Base-by-base conservation (phyloP, 2,888 invertebrate genomes). In the Dolichomitus sp. region DNA sequence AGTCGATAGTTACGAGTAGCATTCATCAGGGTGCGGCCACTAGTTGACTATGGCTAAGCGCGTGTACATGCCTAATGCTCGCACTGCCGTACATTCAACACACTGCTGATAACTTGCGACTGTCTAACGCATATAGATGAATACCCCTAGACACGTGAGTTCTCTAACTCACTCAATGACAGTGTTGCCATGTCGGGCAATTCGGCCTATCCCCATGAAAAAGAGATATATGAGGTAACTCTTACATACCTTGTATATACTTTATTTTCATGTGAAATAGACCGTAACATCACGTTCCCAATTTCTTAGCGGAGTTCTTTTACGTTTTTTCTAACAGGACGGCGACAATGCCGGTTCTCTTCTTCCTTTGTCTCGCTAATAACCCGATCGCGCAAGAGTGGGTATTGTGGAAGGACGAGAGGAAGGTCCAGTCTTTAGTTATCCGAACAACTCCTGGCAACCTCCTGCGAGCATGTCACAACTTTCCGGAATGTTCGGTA, bases 401-500 rank as follows among this genome's bases (percentile, higher is more conserved):
- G 50, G 6, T 19, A 52, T 30, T 57, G n/a, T n/a, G 30, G 4
- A 12, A 12, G 27, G 30, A 2, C 33, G 59, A 7, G 33, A n/a
- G 9, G 59, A 14, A 45, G 27, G 42, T 23, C 27, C 42, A 5
- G 76, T 70, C 70, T 85, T 80, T 81, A 80, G 80, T 80, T 75
- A 82, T 61, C 69, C 11, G 63, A 66, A 57, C 74, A 66, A 33
- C 77, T 59, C 12, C 73, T n/a, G 40, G 45, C 23, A 65, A 30
- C 33, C 50, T 48, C 40, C 45, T 48, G 37, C 33, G 19, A 50
- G 59, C 74, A 81, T 84, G 66, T 85, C 76, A 66, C 83, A 84
- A 86, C 80, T 88, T 85, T 83, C 65, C 80, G 50, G 82, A 81
- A 85, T 85, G 89, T 86, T 85, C 69, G 61, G 84, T 88, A 88